Evolutionary conservation across 2,797 vertebrate genomes (phyloP).

Genomic region (Coluber constrictor): DNA sequence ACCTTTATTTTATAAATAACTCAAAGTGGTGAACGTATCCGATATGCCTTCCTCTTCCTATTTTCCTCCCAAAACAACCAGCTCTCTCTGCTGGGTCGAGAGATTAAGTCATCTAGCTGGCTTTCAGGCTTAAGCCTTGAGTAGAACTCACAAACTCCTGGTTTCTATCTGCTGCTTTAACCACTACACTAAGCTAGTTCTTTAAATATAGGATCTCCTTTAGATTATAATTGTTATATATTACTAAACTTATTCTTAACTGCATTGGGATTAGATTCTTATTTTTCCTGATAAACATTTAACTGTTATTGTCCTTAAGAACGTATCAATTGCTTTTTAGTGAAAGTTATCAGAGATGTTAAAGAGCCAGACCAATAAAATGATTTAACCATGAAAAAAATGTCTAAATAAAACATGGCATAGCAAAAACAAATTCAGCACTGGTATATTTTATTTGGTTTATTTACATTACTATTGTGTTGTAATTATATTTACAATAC

Average conservation of each 20-base stretch:
- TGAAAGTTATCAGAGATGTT: neutral
- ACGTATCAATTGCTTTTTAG: neutral
- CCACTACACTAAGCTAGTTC: neutral
- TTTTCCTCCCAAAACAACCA: neutral
- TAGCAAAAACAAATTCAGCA: neutral
- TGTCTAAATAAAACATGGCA: neutral
- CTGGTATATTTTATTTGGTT: neutral
- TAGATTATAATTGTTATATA: neutral
- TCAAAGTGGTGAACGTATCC: neutral
- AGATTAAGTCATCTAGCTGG: neutral
- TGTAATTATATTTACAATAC: neutral
- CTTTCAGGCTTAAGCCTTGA: neutral
- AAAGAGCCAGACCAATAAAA: neutral
- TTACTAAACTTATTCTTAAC: neutral
- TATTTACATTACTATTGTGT: neutral
- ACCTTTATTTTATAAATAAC: neutral
- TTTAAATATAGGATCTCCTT: neutral
- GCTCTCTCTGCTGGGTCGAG: neutral
- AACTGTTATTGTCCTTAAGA: neutral
- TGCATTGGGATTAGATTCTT: neutral
- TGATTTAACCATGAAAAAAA: neutral
- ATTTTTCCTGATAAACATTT: neutral
- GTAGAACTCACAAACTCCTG: neutral
- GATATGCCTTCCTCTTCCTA: neutral
- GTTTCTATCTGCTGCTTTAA: neutral